phyloP scores from a whole-genome alignment of 2,113 vertebrate species.

The Axis porcinus region DNA sequence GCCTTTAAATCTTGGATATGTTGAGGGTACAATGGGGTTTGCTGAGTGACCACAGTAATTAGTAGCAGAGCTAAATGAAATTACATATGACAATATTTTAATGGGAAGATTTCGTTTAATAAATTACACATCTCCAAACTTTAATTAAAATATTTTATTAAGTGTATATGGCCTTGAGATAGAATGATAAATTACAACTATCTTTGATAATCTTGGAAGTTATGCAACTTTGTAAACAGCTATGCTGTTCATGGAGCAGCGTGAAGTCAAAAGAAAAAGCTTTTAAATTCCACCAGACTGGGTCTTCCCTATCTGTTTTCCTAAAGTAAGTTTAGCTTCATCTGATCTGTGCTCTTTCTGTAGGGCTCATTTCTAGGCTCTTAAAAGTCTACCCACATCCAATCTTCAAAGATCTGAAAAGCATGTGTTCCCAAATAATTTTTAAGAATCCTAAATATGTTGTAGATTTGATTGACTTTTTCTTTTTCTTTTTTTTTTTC shows the following conservation, averaged over 20 bases:
- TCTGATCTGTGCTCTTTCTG: conserved; percentile 52
- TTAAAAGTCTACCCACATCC: conserved; percentile 39
- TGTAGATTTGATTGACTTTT: not conserved
- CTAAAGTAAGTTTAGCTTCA: not conserved
- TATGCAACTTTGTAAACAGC: conserved; percentile 61
- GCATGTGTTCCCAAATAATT: not conserved
- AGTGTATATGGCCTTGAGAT: conserved; percentile 70
- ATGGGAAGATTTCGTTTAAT: conserved; percentile 37
- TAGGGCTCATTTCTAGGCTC: conserved; percentile 28
- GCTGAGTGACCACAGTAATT: conserved; percentile 73
- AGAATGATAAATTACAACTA: conserved; percentile 76
- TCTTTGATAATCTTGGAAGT: conserved; percentile 73
- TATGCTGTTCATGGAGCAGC: conserved; percentile 64
- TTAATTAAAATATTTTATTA: conserved; percentile 75
- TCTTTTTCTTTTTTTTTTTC: not conserved
- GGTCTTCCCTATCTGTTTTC: conserved; percentile 33
- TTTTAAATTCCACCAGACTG: conserved; percentile 71
- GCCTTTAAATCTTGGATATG: conserved; percentile 20
- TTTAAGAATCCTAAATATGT: not conserved
- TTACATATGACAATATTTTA: conserved; percentile 69
- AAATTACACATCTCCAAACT: conserved; percentile 56
- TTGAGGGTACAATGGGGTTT: conserved; percentile 38
- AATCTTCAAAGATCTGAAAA: conserved; percentile 37
- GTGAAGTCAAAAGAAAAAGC: conserved; percentile 34
- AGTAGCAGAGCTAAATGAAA: conserved; percentile 74